phyloP scores from a whole-genome alignment of 2,113 vertebrate genomes.

The Brachyistius frenatus region DNA sequence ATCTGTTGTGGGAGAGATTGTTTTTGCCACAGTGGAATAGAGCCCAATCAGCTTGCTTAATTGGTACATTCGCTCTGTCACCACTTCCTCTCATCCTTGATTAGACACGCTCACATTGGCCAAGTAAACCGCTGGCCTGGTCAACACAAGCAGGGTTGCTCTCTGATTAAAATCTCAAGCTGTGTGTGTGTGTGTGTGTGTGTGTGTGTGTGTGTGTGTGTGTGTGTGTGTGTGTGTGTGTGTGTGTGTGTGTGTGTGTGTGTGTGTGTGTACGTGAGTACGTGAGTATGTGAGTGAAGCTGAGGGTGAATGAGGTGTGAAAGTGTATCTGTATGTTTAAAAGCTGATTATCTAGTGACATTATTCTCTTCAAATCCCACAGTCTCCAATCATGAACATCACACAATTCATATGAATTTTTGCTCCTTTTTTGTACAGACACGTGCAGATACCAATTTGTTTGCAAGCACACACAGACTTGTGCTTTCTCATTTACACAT shows the following conservation, averaged over 20 bases:
- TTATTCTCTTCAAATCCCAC: slow-evolving; percentile 36
- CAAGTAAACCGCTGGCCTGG: slow-evolving; percentile 73
- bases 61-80: slow-evolving; percentile 83
- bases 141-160: slow-evolving; percentile 57
- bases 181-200: slow-evolving; percentile 21
- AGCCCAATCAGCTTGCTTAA: slow-evolving; percentile 83
- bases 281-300: not conserved
- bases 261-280: slow-evolving; percentile 17
- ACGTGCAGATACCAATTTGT: too few species aligned
- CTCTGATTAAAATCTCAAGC: slow-evolving; percentile 78
- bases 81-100: slow-evolving; percentile 79
- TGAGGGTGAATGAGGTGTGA: slow-evolving; percentile 7
- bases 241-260: slow-evolving; percentile 18
- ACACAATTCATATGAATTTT: too few species aligned
- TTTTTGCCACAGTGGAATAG: slow-evolving; percentile 82
- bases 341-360: slow-evolving; percentile 31
- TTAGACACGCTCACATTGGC: slow-evolving; percentile 74
- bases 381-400: slow-evolving; percentile 10
- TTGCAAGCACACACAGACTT: too few species aligned
- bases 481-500: not conserved
- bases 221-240: slow-evolving; percentile 6
- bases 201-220: slow-evolving; percentile 10
- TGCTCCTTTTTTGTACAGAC: too few species aligned
- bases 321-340: slow-evolving; percentile 24
- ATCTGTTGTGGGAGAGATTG: slow-evolving; percentile 83